Base-by-base conservation (phyloP, 2,113 vertebrate species). In the Nansenia antarctica region DNA sequence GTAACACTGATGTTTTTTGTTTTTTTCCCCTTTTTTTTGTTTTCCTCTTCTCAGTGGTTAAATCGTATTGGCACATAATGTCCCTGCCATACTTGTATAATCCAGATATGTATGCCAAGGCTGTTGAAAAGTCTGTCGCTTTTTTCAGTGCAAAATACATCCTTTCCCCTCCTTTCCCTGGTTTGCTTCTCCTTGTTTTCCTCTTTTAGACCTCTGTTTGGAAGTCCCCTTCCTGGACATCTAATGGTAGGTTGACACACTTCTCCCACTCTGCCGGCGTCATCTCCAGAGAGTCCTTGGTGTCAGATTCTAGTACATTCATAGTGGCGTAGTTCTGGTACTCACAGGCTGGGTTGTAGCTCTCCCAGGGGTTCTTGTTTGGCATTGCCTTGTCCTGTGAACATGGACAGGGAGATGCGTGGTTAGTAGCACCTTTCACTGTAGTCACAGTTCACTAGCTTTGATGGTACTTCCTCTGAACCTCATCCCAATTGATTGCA, bases 311-410 rank as follows among this genome's bases (percentile, higher is more conserved):
- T 93, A 98, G 93, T 90, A 98, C 97, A 72, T 98, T 99, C 95
- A 99, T 96, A 76, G 97, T 96, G 91, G 96, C 95, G 75, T 99
- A 99, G 90, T 99, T 98, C 93, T 94, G 98, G 90, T 99, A 99
- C 88, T 99, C 98, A 79, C 95, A 95, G 79, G 96, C 92, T 85
- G 92, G 92, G 93, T 98, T 98, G 94, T 96, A 99, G 94, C 87
- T 96, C 88, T 99, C 98, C 98, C 98, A 99, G 49, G 96, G 95
- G 89, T 94, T 96, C 92, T 98, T 98, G 93, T 91, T 96, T 65
- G 93, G 87, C 84, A 94, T 93, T 82, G 95, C 92, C 88, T 95
- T 98, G 87, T 99, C 98, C 98, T 99, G 92, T 83, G 76, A 91
- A 85, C 70, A 86, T 37, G 65, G 83, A 80, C 66, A 63, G 76